phyloP scores from a whole-genome alignment of 2,113 vertebrate species.

The Lophura nycthemera region DNA sequence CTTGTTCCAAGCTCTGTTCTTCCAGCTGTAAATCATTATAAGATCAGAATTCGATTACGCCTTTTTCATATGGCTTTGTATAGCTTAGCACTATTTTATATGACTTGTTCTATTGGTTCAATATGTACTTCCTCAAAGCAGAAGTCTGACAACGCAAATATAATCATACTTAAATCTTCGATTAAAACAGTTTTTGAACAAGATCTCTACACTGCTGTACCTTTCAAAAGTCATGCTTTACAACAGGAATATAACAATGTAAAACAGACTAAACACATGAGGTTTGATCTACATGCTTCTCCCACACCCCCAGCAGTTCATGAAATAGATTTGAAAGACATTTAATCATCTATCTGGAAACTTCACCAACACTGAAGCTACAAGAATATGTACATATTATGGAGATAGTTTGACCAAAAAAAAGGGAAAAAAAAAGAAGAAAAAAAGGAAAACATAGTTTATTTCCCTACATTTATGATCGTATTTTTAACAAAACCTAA shows the following conservation, averaged over 20 bases:
- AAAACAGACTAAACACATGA: not conserved
- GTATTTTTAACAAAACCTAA: not conserved
- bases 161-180: not conserved
- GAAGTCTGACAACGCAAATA: not conserved
- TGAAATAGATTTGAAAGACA: not conserved
- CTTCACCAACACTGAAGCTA: not conserved
- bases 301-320: not conserved
- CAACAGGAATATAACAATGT: not conserved
- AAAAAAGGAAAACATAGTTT: no score
- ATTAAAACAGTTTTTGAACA: not conserved
- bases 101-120: not conserved
- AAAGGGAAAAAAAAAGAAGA: not conserved
- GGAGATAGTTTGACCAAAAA: not conserved
- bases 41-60: not conserved
- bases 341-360: not conserved
- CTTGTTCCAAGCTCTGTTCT: not conserved
- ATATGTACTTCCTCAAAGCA: not conserved
- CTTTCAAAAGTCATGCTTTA: not conserved
- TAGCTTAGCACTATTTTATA: not conserved
- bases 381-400: not conserved
- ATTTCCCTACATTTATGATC: not conserved
- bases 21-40: not conserved
- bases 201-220: not conserved
- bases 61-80: conserved; percentile 9
- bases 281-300: not conserved